Conservation (phyloP, 2,888 invertebrate species). For the Cyclophora albipunctata region DNA sequence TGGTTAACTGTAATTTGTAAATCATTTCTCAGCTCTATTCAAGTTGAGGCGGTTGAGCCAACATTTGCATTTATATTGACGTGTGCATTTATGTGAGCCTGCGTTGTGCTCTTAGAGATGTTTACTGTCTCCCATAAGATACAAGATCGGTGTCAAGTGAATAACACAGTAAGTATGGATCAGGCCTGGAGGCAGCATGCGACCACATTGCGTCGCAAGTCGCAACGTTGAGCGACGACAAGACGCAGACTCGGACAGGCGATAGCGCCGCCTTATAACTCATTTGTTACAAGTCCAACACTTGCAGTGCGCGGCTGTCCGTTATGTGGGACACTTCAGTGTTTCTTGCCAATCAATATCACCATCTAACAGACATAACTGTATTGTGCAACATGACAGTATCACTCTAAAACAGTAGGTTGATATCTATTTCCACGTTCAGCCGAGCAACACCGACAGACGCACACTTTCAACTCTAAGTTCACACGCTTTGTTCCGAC, state of each 20-base stretch:
- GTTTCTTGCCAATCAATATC: constrained; percentile 35
- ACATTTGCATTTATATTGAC: too few species aligned
- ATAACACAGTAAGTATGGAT: constrained; percentile 16
- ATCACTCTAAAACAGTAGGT: constrained; percentile 25
- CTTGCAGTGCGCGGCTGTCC: constrained; percentile 17
- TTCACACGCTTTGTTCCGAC: constrained; percentile 69
- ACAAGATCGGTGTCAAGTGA: constrained; percentile 8
- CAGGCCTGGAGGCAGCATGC: constrained; percentile 7
- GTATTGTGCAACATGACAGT: constrained; percentile 33
- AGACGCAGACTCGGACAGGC: constrained; percentile 16
- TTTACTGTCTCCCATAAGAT: constrained; percentile 1
- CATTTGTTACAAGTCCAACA: constrained; percentile 22
- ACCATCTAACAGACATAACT: constrained; percentile 23
- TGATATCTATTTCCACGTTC: constrained; percentile 23
- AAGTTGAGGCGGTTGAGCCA: too few species aligned
- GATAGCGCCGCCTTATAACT: constrained; percentile 22
- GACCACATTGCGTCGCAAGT: too few species aligned
- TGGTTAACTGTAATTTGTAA: too few species aligned
- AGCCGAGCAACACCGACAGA: constrained; percentile 38
- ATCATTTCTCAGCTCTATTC: too few species aligned
- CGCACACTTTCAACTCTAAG: constrained; percentile 64
- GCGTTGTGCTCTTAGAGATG: background rate
- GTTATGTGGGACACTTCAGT: constrained; percentile 21
- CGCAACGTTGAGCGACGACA: constrained; percentile 20
- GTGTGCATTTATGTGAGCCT: too few species aligned